Evolutionary conservation across 2,888 invertebrate species (phyloP), one percentile per base, ranked within the genome.

Genomic region (Deilephila porcellus): DNA sequence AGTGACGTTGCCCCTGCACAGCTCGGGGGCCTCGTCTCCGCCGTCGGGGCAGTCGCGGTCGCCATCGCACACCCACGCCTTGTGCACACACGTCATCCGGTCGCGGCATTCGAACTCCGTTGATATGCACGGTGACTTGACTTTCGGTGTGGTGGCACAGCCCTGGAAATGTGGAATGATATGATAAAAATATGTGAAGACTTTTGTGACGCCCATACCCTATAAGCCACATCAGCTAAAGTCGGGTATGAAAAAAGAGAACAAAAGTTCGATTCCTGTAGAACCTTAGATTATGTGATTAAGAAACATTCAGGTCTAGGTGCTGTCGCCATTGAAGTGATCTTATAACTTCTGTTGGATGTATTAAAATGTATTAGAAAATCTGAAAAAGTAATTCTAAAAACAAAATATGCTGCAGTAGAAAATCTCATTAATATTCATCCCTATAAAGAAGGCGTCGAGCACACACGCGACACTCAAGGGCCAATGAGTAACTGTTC

Each of bases 11-110:
- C 95, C 96, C 80, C 97, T 96, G 83, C 96, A 95, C 70, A 95
- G 85, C 72, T 95, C 95, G 0, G 95, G 93, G 0, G 96, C 94
- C 88, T 98, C 98, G 86, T 98, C 98, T 0, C 96, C 96, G 52
- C 97, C 98, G 83, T 97, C 97, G 0, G 97, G 96, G 83, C 98
- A 98, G 88, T 98, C 98, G 67, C 95, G 95, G 80, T 97, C 97
- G 1, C 97, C 98, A 83, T 98, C 98, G 86, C 98, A 98, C 17
- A 98, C 94, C 98, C 98, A 98, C 34, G 95, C 96, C 76, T 95
- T 96, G 85, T 97, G 97, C 60, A 98, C 96, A 87, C 98, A 98
- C 0, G 97, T 97, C 81, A 97, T 95, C 63, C 96, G 96, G 89
- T 98, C 98, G 60, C 95, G 96, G 87, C 98, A 98, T 84, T 97